These are phyloP conservation scores for Chaetoderma sp. DNA, from an alignment of 2,888 invertebrate genomes.

Conservation along the genomic window DNA sequence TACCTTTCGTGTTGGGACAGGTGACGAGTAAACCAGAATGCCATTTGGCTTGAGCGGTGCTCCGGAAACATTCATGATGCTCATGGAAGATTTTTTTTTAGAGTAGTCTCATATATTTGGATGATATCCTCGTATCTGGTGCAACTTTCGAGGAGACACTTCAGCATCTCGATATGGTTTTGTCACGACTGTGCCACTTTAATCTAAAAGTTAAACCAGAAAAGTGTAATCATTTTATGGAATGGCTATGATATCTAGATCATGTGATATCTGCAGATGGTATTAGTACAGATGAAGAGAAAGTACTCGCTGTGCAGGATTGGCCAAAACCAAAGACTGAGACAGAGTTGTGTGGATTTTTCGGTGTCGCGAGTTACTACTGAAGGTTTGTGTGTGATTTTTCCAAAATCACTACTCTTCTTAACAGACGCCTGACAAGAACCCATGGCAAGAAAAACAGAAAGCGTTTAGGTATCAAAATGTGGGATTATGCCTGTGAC, in stretches of 20 bases:
- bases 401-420: conserved; percentile 24
- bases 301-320: conserved; percentile 8
- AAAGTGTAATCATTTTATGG: too few species aligned
- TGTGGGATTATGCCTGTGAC: not conserved
- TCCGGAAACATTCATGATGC: conserved; percentile 24
- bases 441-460: not conserved
- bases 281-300: not conserved
- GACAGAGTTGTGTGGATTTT: too few species aligned
- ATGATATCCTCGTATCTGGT: conserved; percentile 27
- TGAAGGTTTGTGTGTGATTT: conserved; percentile 27
- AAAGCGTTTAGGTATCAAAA: not conserved
- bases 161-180: conserved; percentile 21
- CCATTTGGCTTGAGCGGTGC: conserved; percentile 19
- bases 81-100: conserved; percentile 25
- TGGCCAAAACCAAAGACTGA: conserved; percentile 18
- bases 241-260: conserved; percentile 24
- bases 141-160: conserved; percentile 19
- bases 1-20: conserved; percentile 25
- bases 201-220: too few species aligned
- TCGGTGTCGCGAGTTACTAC: conserved; percentile 33
- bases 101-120: conserved; percentile 20
- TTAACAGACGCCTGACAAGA: conserved; percentile 19
- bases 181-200: too few species aligned
- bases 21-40: conserved; percentile 19
- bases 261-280: conserved; percentile 22